Evolutionary conservation across 1,140 invertebrate genomes (phyloP).

Genomic region (Drosophila nikananu): DNA sequence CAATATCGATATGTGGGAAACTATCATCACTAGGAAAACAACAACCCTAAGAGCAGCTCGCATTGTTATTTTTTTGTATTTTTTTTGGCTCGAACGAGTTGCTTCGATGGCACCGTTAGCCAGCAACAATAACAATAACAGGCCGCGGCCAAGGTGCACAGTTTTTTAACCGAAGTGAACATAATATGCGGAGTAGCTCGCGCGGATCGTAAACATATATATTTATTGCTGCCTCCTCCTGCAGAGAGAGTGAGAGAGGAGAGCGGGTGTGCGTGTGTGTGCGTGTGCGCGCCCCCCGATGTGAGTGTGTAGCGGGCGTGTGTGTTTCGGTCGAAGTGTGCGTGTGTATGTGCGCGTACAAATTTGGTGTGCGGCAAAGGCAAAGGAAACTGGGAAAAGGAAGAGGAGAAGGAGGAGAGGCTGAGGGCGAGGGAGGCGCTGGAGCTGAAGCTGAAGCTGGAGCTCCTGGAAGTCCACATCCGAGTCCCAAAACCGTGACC

Average conservation of each 20-base stretch:
- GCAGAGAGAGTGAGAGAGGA: constrained; percentile 21
- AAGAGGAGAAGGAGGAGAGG: constrained; percentile 7
- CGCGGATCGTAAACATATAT: constrained; percentile 26
- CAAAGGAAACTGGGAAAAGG: constrained; percentile 29
- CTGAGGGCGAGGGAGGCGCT: constrained; percentile 12
- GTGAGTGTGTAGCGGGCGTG: constrained; percentile 20
- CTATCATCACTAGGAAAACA: no score
- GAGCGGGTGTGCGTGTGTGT: constrained; percentile 19
- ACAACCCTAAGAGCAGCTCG: constrained; percentile 1
- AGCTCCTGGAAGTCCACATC: constrained; percentile 24
- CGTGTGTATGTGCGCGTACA: constrained; percentile 12
- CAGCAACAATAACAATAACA: constrained; percentile 9
- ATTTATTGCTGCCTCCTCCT: constrained; percentile 23
- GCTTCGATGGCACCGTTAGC: constrained; percentile 4
- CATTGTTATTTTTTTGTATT: constrained; percentile 37
- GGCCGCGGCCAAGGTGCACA: constrained; percentile 14
- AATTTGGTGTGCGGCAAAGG: constrained; percentile 24
- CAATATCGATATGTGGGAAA: no score
- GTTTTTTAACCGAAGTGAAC: constrained; percentile 17
- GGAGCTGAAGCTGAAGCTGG: constrained; percentile 19
- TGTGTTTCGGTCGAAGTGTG: constrained; percentile 10
- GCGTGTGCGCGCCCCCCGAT: constrained; percentile 33
- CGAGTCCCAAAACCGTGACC: constrained; percentile 30
- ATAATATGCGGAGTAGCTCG: not conserved
- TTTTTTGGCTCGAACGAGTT: constrained; percentile 27